Percentiles rank a stretch among this genome's conserved stretches.
These are phyloP conservation scores for Chaetogeoica ovagalla DNA, from an alignment of 2,888 invertebrate species.

Conservation along the genomic window DNA sequence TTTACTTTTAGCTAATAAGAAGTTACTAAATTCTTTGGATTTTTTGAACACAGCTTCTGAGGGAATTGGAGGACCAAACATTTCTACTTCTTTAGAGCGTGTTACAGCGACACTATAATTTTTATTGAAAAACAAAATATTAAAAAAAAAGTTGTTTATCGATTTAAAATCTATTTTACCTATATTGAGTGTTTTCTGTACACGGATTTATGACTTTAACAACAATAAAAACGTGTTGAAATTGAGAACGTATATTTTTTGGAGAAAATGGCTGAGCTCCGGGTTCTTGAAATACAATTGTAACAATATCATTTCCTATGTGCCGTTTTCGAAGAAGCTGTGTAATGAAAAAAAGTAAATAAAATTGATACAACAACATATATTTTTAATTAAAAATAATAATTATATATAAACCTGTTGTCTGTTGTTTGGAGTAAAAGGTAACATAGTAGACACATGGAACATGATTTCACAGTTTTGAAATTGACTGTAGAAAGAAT, in stretches of 20 bases:
- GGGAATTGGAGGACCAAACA: constrained; percentile 94
- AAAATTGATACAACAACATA: not conserved
- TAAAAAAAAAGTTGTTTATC: not conserved
- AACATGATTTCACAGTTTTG: constrained; percentile 95
- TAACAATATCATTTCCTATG: constrained; percentile 97
- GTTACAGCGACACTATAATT: constrained; percentile 64
- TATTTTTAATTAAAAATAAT: constrained; percentile 10
- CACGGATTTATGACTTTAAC: constrained; percentile 88
- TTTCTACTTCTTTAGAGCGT: constrained; percentile 90
- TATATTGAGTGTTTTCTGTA: constrained; percentile 87
- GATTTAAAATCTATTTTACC: constrained; percentile 60
- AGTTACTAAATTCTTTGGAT: constrained; percentile 91
- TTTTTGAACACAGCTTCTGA: constrained; percentile 84
- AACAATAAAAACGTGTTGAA: constrained; percentile 96
- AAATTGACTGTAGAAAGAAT: constrained; percentile 88
- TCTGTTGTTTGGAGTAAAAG: constrained; percentile 91
- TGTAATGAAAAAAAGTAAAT: constrained; percentile 55
- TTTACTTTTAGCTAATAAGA: constrained; percentile 82
- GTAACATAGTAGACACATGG: constrained; percentile 95
- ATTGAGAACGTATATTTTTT: constrained; percentile 91
- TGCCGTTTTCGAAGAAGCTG: constrained; percentile 87
- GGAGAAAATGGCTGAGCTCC: constrained; percentile 92
- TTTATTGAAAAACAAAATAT: constrained; percentile 7
- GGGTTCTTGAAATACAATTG: constrained; percentile 92
- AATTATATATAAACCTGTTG: constrained; percentile 71